These are phyloP conservation scores for Tachuris rubrigastra DNA, from an alignment of 2,113 vertebrate genomes.

Conservation along the genomic window DNA sequence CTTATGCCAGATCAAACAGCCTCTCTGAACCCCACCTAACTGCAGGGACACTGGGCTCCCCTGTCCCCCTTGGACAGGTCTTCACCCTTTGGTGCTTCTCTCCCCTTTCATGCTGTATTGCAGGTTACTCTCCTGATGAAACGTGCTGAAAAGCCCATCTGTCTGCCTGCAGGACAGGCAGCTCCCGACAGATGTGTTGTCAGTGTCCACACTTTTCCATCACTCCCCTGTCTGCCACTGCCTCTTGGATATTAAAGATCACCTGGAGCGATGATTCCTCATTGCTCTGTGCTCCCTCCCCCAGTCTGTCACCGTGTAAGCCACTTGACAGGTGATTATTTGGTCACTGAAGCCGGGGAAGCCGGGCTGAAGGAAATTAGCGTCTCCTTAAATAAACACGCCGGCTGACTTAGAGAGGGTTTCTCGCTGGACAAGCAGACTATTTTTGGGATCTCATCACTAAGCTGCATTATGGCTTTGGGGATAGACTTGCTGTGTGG, in stretches of 20 bases:
- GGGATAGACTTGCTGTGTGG: not conserved
- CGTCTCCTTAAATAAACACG: not conserved
- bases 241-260: constrained; percentile 36
- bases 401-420: not conserved
- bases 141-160: not conserved
- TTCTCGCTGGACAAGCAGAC: not conserved
- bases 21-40: not conserved
- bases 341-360: not conserved
- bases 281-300: not conserved
- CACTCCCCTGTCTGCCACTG: not conserved
- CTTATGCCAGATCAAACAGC: not conserved
- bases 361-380: not conserved
- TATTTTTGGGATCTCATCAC: not conserved
- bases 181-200: not conserved
- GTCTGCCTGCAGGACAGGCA: not conserved
- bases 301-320: not conserved
- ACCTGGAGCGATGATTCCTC: not conserved
- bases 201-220: not conserved
- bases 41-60: not conserved
- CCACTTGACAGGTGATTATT: constrained; percentile 47
- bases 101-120: not conserved
- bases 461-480: constrained; percentile 23
- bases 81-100: not conserved
- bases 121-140: not conserved
- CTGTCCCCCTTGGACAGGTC: not conserved